Evolutionary conservation across 2,113 vertebrate genomes (phyloP).

Genomic region (Seriola rivoliana): DNA sequence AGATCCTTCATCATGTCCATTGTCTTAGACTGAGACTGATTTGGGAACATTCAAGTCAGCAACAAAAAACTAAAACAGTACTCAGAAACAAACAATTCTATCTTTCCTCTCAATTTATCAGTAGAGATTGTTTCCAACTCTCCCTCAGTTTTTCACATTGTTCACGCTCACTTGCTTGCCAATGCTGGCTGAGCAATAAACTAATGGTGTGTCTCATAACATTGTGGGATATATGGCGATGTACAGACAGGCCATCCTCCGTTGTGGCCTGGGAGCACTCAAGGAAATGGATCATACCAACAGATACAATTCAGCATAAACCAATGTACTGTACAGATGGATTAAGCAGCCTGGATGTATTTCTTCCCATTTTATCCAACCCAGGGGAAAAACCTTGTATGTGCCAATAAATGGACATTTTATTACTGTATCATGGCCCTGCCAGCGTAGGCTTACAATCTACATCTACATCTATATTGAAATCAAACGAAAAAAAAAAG

Average conservation of each 20-base stretch:
- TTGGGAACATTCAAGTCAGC: not conserved
- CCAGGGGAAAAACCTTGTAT: not conserved
- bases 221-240: conserved; percentile 22
- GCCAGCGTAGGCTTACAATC: not conserved
- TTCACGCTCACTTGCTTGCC: conserved; percentile 49
- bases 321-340: not conserved
- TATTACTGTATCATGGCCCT: not conserved
- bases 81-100: conserved; percentile 1
- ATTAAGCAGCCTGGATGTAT: not conserved
- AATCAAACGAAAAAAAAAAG: not conserved
- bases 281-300: conserved; percentile 31
- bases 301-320: conserved; percentile 14
- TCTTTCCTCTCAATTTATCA: conserved; percentile 15
- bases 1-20: not conserved
- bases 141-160: conserved; percentile 29
- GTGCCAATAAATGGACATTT: conserved; percentile 1
- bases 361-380: not conserved
- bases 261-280: conserved; percentile 22
- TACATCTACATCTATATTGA: not conserved
- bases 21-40: not conserved
- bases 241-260: conserved; percentile 30
- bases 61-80: not conserved
- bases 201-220: conserved; percentile 53
- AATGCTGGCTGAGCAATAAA: conserved; percentile 64
- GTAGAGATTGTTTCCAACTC: not conserved